phyloP scores from a whole-genome alignment of 2,888 invertebrate species.

The Apocheima hispidaria region DNA sequence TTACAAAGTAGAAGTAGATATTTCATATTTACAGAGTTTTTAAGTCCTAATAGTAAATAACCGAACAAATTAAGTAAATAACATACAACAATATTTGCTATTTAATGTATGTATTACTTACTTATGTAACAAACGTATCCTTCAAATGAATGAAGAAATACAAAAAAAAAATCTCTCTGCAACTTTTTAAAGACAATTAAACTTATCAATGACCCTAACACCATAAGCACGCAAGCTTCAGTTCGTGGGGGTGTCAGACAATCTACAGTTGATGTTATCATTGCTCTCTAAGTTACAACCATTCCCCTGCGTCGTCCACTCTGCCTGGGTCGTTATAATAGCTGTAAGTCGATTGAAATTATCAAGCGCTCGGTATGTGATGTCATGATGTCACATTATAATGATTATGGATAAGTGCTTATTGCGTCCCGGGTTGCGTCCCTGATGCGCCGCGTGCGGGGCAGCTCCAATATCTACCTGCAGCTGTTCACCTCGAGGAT shows the following conservation, averaged over 20 bases:
- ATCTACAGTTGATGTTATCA: slow-evolving; percentile 2
- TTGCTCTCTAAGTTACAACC: slow-evolving; percentile 9
- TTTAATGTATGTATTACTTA: no score
- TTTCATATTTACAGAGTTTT: no score
- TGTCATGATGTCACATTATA: slow-evolving; percentile 21
- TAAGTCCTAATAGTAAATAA: no score
- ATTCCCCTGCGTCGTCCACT: not conserved
- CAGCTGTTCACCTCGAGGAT: no score
- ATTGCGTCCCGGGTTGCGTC: slow-evolving; percentile 5
- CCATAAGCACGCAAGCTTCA: not conserved
- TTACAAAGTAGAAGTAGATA: no score
- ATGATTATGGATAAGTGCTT: slow-evolving; percentile 11
- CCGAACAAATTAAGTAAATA: no score
- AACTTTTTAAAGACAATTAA: not conserved
- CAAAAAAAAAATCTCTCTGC: not conserved
- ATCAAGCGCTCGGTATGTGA: slow-evolving; percentile 9
- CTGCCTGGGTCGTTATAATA: slow-evolving; percentile 14
- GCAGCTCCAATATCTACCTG: no score
- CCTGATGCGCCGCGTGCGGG: no score
- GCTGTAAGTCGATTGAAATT: slow-evolving; percentile 20
- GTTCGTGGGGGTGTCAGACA: not conserved
- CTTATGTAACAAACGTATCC: no score
- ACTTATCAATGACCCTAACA: not conserved
- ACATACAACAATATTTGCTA: no score
- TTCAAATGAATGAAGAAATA: no score